Evolutionary conservation across 1,140 invertebrate species (phyloP), one percentile per base, ranked within the genome.

Genomic region (Rhopalosiphum maidis): DNA sequence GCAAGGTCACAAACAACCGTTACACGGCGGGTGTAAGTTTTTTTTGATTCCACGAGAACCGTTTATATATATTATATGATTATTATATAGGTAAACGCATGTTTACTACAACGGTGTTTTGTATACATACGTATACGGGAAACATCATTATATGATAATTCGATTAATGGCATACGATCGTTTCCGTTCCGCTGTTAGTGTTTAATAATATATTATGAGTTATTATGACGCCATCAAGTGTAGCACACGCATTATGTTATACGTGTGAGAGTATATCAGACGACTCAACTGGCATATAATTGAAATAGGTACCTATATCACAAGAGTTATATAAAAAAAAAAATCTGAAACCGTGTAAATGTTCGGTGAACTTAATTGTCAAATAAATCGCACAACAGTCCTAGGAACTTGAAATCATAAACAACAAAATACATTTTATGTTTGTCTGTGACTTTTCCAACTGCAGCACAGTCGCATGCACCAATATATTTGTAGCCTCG

Each of bases 161-260:
- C 30, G 43, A 88, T 88, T 88, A 51, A 35, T 51, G 6, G 85
- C 6, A 30, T 86, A 43, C 41, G 23, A 37, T 51, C 46, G 46
- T 87, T 87, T 48, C 30, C 43, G 37, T 43, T 87, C 43, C 9
- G 15, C 46, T 30, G 41, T 46, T 46, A 30, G 41, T 25, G 22
- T 86, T 86, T 86, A 86, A 86, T 86, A 43, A 86, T 86, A 86
- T 77, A 77, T 77, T 77, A 77, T 77, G 60, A 77, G 60, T 77
- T 77, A 77, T 86, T 43, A 86, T 43, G 37, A 86, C 83, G 83
- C 22, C 43, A 86, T 86, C 37, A 46, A 25, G 41, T 41, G 82
- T 35, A 21, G 7, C 77, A 37, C 35, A 37, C 22, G 82, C 37
- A 23, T 83, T 41, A 41, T 77, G 18, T 18, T 77, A 15, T n/a